Conservation (phyloP, 2,113 vertebrate genomes). For the Poecile atricapillus region DNA sequence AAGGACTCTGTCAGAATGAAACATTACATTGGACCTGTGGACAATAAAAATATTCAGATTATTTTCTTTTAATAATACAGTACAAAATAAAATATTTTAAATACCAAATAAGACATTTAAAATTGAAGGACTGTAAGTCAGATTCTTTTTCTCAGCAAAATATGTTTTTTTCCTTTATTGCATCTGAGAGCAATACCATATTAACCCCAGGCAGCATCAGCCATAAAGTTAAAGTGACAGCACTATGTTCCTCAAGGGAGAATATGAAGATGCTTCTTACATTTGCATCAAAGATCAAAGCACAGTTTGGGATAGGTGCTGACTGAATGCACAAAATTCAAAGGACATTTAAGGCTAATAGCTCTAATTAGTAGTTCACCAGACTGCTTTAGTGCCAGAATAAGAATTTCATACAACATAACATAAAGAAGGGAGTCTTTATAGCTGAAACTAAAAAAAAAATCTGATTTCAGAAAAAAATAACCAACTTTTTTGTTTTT, state of each 20-base stretch:
- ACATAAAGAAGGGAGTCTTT: not conserved
- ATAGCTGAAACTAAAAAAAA: not conserved
- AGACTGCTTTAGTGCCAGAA: not conserved
- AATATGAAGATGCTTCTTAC: not conserved
- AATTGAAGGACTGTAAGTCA: not conserved
- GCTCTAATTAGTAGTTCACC: not conserved
- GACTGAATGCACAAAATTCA: slow-evolving; percentile 14
- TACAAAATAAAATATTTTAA: not conserved
- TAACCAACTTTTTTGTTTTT: not conserved
- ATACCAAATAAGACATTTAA: not conserved
- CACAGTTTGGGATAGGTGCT: not conserved
- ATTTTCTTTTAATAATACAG: not conserved
- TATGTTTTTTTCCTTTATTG: not conserved
- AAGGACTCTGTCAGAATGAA: not conserved
- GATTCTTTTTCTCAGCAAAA: not conserved
- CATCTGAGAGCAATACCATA: not conserved
- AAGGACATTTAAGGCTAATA: slow-evolving; percentile 22
- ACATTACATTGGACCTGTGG: not conserved
- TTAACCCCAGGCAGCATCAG: slow-evolving; percentile 20
- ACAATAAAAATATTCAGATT: not conserved
- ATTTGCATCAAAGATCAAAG: slow-evolving; percentile 48
- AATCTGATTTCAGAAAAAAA: not conserved
- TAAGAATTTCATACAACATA: not conserved
- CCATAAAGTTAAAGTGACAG: slow-evolving; percentile 27
- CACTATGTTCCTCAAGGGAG: not conserved